A percentile compares a stretch with the other conserved stretches of the same genome.
phyloP scores from a whole-genome alignment of 1,140 invertebrate genomes.

The Onthophagus taurus region DNA sequence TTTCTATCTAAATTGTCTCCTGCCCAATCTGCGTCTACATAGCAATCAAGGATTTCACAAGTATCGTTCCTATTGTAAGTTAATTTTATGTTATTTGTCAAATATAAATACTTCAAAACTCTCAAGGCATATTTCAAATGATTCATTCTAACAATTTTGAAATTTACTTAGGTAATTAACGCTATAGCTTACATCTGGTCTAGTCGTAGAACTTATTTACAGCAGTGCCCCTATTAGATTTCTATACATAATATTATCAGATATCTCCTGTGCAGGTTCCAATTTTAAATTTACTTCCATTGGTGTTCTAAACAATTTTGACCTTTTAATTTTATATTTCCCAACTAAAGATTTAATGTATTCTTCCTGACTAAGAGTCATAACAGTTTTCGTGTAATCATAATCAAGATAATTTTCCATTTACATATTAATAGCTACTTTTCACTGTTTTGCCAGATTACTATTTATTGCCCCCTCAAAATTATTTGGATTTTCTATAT shows the following conservation, averaged over 20 bases:
- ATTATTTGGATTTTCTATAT: no score
- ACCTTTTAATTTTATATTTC: conserved; percentile 1
- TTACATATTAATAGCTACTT: no score
- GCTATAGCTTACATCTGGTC: conserved; percentile 30
- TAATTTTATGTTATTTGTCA: conserved; percentile 33
- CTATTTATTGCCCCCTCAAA: no score
- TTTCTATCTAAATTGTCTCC: conserved; percentile 34
- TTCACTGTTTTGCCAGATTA: no score
- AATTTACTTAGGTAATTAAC: conserved; percentile 29
- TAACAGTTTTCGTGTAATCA: background rate
- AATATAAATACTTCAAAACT: conserved; percentile 30
- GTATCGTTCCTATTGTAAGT: conserved; percentile 26
- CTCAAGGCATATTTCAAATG: conserved; percentile 36
- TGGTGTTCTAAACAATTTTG: conserved; percentile 28
- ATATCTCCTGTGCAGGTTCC: conserved; percentile 19
- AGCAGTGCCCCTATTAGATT: conserved; percentile 33
- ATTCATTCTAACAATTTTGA: conserved; percentile 34
- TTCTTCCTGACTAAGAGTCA: conserved; percentile 3
- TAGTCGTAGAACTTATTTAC: conserved; percentile 36
- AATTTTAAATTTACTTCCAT: conserved; percentile 39
- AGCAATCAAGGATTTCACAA: conserved; percentile 30
- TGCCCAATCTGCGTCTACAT: conserved; percentile 35
- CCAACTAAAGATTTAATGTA: conserved; percentile 5
- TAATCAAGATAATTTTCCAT: no score
- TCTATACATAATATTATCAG: no score